Evolutionary conservation across 1,140 invertebrate species (phyloP), one percentile per base, ranked within the genome.

Genomic region (Helicorthomorpha holstii): DNA sequence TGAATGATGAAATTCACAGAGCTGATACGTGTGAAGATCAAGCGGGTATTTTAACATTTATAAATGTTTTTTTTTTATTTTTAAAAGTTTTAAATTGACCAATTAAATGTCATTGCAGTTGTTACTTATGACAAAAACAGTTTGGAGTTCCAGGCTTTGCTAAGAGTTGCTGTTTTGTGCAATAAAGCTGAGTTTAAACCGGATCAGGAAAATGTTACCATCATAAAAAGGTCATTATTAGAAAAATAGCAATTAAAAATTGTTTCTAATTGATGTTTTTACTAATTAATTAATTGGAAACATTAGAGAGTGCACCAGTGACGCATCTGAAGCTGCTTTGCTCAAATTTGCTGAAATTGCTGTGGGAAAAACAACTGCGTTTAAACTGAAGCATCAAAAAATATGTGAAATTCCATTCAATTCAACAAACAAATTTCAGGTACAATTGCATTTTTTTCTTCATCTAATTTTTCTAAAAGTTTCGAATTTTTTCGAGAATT

Each of bases 91-190:
- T 55, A 48, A 48, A 64, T 68, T 16, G 7, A 10, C 21, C 12
- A 10, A 49, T n/a, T 16, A 12, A 27, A 74, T 49, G 27, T 48
- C 34, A 51, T 56, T 54, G 49, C 48, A 65, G 68, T 72, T 61
- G 82, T 88, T 46, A 85, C 89, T 67, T 92, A 92, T 71, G 88
- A 93, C 16, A 22, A 38, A 12, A 26, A n/a, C 55, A 41, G 57
- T 56, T 23, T 82, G 41, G 89, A 89, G 57, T 63, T 59, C 59
- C 58, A 64, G 42, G 55, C 58, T 50, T 48, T 65, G 26, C 55
- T 61, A 14, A 49, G 60, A 25, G 59, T 66, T 29, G 56, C 57
- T 29, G 53, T 54, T 24, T 54, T 65, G 2, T 66, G 63, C 48
- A 60, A 56, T 51, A 57, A 62, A 48, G 63, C 63, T 7, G 60